Percentiles rank a stretch among this genome's conserved stretches.
Evolutionary conservation across 2,888 invertebrate genomes (phyloP).

Genomic region (Spatulosminthurus flaviceps): DNA sequence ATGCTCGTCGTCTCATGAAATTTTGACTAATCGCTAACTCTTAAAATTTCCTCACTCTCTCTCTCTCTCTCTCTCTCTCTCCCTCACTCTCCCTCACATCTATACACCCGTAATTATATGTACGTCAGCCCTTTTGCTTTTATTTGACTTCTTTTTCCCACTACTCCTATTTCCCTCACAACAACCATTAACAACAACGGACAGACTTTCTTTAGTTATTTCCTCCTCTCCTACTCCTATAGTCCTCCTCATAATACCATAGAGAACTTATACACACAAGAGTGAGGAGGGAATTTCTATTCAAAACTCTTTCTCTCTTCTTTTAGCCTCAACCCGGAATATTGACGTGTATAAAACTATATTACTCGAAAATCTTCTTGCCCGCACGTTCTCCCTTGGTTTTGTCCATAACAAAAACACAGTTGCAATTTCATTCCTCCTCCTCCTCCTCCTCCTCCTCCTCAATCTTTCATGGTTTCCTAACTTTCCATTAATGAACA

Average conservation of each 20-base stretch:
- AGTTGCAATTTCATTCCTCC: constrained; percentile 24
- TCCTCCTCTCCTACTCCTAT: not conserved
- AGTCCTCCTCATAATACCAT: too few relatives aligned
- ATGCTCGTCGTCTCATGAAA: constrained; percentile 45
- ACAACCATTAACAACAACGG: not conserved
- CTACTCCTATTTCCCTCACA: not conserved
- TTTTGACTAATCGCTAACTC: constrained; percentile 48
- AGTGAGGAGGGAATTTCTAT: not conserved
- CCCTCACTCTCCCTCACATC: not conserved
- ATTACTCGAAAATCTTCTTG: too few relatives aligned
- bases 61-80: not conserved
- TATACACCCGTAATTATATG: too few relatives aligned
- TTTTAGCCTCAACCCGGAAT: too few relatives aligned
- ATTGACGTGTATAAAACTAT: too few relatives aligned
- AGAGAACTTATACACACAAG: too few relatives aligned
- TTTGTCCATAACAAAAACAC: constrained; percentile 24
- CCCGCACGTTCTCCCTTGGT: constrained; percentile 35
- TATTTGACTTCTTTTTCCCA: not conserved
- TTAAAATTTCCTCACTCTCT: constrained; percentile 30
- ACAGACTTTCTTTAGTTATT: not conserved
- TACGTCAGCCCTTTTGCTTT: not conserved
- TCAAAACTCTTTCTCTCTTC: not conserved
- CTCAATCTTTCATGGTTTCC: constrained; percentile 43
- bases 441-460: not conserved
- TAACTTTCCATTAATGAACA: constrained; percentile 44